Evolutionary conservation across 2,888 invertebrate genomes (phyloP), one percentile per base, ranked within the genome.

Genomic region (Synergus laeviventris): DNA sequence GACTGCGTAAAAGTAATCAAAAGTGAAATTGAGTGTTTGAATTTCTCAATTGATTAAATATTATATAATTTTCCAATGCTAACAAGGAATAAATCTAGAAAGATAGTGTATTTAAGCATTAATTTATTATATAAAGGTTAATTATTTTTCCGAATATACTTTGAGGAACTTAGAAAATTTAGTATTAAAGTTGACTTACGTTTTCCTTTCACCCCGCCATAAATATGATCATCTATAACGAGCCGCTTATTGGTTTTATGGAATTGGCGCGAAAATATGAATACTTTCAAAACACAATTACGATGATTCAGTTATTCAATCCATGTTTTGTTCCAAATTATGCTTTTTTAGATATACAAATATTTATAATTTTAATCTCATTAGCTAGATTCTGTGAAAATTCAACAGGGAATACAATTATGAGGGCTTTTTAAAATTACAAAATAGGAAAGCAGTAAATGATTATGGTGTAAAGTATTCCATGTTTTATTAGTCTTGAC

Each of bases 401-500:
- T 49, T n/a, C 2, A 1, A n/a, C n/a, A 49, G 7, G 4, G 1
- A 49, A 49, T 8, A 8, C 1, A 49, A 49, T 31, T 31, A 49
- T n/a, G 9, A 14, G 54, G 18, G 2, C 9, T 11, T 18, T 18
- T 11, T 0, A 54, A n/a, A 45, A 39, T 18, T 38, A 45, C 16
- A 16, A 45, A 42, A 42, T 45, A 14, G 7, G 8, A 21, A 42
- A 21, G 39, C 24, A 21, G 24, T 24, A 24, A 66, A 24, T 62
- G 24, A 66, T 42, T 14, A 9, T 39, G 8, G 45, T 45, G 24
- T 42, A 24, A 45, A 66, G 12, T 45, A 16, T 66, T 66, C 16
- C 21, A 66, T 16, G n/a, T 14, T 66, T 66, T 45, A 66, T 66
- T 66, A 14, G 16, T 45, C 7, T 45, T 45, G 66, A 18, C 18